Percentiles rank a stretch among this genome's conserved stretches.
Conservation (phyloP, 2,113 vertebrate species). For the Gallinago undulata region DNA sequence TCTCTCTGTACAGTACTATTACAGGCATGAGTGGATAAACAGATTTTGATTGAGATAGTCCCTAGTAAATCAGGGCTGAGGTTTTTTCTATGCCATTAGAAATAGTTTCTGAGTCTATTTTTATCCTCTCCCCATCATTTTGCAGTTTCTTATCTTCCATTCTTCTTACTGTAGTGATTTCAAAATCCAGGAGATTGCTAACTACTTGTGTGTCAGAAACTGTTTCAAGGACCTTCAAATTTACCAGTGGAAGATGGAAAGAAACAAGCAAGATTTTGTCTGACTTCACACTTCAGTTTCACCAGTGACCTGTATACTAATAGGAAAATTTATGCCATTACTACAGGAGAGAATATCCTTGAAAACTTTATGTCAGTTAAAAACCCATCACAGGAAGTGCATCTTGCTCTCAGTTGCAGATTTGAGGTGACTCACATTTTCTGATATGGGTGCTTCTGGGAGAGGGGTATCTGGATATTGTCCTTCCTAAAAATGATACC, state of each 20-base stretch:
- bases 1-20: background rate
- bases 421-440: background rate
- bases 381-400: background rate
- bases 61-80: background rate
- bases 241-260: background rate
- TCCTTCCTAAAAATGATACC: background rate
- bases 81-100: background rate
- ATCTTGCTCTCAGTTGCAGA: background rate
- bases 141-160: background rate
- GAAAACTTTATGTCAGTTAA: background rate
- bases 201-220: background rate
- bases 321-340: background rate
- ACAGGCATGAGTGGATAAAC: conserved; percentile 25
- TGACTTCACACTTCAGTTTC: background rate
- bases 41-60: conserved; percentile 21
- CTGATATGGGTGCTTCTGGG: background rate
- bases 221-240: background rate
- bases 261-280: background rate
- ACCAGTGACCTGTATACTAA: background rate
- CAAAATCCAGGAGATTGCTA: background rate
- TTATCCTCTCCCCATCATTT: background rate
- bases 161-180: background rate
- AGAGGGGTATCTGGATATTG: background rate
- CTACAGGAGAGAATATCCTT: background rate
- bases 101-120: background rate